Evolutionary conservation across 2,797 vertebrate species (phyloP).

Genomic region (Ciconia nigra): DNA sequence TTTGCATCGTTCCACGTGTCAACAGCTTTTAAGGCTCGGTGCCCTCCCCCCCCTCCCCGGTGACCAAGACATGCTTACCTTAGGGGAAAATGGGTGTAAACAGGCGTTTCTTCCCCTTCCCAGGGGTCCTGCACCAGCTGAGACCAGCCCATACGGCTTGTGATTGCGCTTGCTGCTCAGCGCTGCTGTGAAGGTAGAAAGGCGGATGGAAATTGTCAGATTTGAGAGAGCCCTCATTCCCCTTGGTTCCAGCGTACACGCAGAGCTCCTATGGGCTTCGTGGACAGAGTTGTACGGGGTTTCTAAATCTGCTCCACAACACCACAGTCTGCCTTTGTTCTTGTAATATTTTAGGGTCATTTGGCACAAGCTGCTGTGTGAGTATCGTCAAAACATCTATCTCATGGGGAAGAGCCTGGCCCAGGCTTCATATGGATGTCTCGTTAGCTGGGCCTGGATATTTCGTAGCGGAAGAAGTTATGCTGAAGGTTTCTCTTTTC

Average conservation of each 20-base stretch:
- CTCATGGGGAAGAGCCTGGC: not conserved
- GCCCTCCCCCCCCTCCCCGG: too few relatives aligned
- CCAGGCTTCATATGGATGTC: not conserved
- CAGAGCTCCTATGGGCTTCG: not conserved
- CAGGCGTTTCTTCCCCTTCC: not conserved
- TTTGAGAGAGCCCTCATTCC: not conserved
- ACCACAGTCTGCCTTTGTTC: not conserved
- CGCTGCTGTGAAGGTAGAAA: not conserved
- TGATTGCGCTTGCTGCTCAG: fast-evolving
- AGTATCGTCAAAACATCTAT: not conserved
- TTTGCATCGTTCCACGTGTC: not conserved
- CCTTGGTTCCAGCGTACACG: fast-evolving
- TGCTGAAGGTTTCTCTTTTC: not conserved
- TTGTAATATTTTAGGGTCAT: not conserved
- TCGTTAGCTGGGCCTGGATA: not conserved
- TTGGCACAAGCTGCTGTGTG: not conserved
- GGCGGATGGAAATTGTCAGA: not conserved
- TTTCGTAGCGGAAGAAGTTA: not conserved
- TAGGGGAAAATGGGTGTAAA: not conserved
- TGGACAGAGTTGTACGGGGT: fast-evolving
- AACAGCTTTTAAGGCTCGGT: not conserved
- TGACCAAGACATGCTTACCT: not conserved
- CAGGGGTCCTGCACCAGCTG: not conserved
- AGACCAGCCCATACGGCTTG: not conserved
- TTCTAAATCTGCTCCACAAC: not conserved